Base-by-base conservation (phyloP, 30 jellyfish, hydroid and myxozoan species). In the Sanderia malayensis region DNA sequence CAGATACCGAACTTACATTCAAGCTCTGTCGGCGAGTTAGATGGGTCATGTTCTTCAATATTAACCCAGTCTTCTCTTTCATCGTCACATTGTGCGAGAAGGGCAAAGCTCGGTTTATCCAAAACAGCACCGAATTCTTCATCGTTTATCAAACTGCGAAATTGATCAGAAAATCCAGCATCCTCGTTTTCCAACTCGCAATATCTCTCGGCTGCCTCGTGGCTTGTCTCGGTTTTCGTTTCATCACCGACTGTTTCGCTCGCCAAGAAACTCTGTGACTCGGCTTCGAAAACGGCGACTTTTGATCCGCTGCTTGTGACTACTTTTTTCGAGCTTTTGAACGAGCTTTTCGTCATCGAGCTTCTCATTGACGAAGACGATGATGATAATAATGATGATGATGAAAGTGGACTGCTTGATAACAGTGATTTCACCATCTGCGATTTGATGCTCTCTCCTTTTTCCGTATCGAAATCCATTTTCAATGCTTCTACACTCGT, bases 241-340 rank as follows among this genome's bases (percentile, higher is more conserved):
- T 66, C 89, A 23, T 25, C 81, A 0, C 82, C 89, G 46, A 78
- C 62, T 17, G 89, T 78, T 57, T 78, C 89, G 73, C 89, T 78
- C 10, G 74, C 58, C 46, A 78, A 75, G 31, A 33, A 30, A 32
- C 89, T 71, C 41, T 78, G 61, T 20, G 74, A 45, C 44, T 65
- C 81, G 31, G 89, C n/a, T 47, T 78, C 89, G 76, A 37, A 78
- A 26, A 78, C 89, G 9, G 75, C 89, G 44, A 78, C 76, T 58
- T 78, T 78, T 45, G 89, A 46, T 1, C 89, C 81, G 52, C 82
- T 67, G 61, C 89, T 78, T 23, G 89, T 78, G 19, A 78, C 82
- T 13, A 78, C 82, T 31, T 67, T 65, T 61, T 78, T 78, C 23
- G 89, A 63, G 59, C 89, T 78, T 57, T 78, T 65, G 78, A 27